Conservation (phyloP, 2,888 invertebrate genomes). For the Brachylomia viminalis region DNA sequence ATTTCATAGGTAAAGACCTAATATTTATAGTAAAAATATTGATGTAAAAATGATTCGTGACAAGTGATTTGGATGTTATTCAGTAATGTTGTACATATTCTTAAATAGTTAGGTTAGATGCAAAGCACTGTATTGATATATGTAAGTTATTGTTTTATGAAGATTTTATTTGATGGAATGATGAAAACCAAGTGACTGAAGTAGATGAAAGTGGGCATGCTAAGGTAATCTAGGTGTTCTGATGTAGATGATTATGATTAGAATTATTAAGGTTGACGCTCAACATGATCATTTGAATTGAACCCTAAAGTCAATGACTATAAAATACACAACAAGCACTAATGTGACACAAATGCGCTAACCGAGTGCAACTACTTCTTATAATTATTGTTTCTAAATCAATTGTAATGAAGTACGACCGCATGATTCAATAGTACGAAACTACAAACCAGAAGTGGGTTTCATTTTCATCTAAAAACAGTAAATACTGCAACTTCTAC, state of each 20-base stretch:
- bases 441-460: constrained; percentile 25
- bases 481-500: constrained; percentile 37
- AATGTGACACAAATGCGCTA: constrained; percentile 5
- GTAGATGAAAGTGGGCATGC: not conserved
- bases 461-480: constrained; percentile 20
- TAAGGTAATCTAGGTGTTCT: not conserved
- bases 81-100: not conserved
- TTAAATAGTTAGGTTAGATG: not conserved
- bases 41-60: no score
- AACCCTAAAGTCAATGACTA: not conserved
- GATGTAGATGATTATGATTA: not conserved
- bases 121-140: not conserved
- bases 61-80: not conserved
- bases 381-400: no score
- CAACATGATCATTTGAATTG: not conserved
- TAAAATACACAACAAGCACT: constrained; percentile 3
- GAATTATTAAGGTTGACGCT: not conserved
- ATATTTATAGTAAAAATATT: not conserved
- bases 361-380: not conserved
- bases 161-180: not conserved
- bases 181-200: constrained; percentile 1
- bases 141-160: not conserved
- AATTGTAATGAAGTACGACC: not conserved
- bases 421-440: constrained; percentile 13
- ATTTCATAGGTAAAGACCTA: no score